Percentiles rank a stretch among this genome's conserved stretches.
Evolutionary conservation across 2,797 vertebrate genomes (phyloP).

Genomic region (Melanotaenia boesemani): DNA sequence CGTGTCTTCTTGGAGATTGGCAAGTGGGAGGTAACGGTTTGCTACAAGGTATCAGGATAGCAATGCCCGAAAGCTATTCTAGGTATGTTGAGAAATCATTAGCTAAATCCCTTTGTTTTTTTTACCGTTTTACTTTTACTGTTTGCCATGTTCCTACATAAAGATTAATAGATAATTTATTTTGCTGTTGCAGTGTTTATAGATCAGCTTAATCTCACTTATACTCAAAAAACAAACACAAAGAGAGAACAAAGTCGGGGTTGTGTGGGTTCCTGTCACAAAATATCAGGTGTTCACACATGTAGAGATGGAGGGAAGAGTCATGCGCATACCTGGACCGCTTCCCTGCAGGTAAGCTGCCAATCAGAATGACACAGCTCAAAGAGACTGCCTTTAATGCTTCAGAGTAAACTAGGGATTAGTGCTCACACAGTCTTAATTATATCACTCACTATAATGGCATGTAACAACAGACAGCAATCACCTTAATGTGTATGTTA

Average conservation of each 20-base stretch:
- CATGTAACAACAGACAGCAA: slow-evolving; percentile 8
- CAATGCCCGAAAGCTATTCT: slow-evolving; percentile 50
- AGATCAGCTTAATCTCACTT: not conserved
- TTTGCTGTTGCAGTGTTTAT: not conserved
- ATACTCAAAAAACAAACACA: slow-evolving; percentile 17
- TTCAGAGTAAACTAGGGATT: slow-evolving; percentile 36
- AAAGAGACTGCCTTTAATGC: slow-evolving; percentile 39
- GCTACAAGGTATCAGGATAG: slow-evolving; percentile 59
- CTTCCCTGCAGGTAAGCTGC: slow-evolving; percentile 71
- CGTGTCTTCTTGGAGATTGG: slow-evolving; percentile 44
- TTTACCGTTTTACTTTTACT: slow-evolving; percentile 9
- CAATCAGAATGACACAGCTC: slow-evolving; percentile 74
- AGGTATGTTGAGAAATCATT: slow-evolving; percentile 47
- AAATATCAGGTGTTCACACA: slow-evolving; percentile 66
- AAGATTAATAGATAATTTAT: not conserved
- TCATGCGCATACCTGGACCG: slow-evolving; percentile 65
- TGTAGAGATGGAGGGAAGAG: slow-evolving; percentile 41
- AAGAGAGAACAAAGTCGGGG: slow-evolving; percentile 26
- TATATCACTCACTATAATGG: slow-evolving; percentile 17
- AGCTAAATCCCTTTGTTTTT: slow-evolving; percentile 7
- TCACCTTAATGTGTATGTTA: not conserved
- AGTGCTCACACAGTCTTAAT: slow-evolving; percentile 36
- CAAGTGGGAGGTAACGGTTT: slow-evolving; percentile 55
- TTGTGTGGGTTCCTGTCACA: slow-evolving; percentile 62
- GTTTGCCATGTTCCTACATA: not conserved